A percentile compares a stretch with the other conserved stretches of the same genome.
phyloP scores from a whole-genome alignment of 1,140 invertebrate genomes.

The Plectrocnemia conspersa region DNA sequence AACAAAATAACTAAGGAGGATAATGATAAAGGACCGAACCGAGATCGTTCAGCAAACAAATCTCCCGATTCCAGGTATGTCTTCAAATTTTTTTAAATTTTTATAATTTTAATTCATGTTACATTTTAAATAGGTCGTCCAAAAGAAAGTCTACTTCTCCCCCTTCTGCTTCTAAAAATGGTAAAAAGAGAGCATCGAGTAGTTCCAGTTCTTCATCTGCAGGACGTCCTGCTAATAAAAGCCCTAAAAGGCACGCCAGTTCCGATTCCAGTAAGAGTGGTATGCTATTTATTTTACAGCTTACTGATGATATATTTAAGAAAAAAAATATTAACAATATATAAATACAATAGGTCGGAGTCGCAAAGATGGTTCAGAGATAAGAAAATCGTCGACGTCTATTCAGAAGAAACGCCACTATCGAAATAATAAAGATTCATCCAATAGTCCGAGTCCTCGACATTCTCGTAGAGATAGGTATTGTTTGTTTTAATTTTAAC shows the following conservation, averaged over 20 bases:
- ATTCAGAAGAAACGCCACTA: constrained; percentile 65
- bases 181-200: constrained; percentile 27
- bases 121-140: constrained; percentile 8
- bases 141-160: constrained; percentile 29
- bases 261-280: constrained; percentile 33
- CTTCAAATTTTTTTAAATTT: constrained; percentile 4
- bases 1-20: constrained; percentile 22
- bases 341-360: constrained; percentile 25
- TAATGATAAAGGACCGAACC: constrained; percentile 17
- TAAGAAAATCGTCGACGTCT: constrained; percentile 32
- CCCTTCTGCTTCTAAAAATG: constrained; percentile 24
- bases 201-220: constrained; percentile 25
- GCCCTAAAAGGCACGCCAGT: constrained; percentile 26
- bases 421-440: constrained; percentile 76
- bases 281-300: constrained; percentile 3
- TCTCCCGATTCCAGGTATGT: constrained; percentile 13
- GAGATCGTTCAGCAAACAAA: constrained; percentile 16
- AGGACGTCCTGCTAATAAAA: constrained; percentile 17
- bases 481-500: neutral
- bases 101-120: neutral
- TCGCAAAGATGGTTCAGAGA: constrained; percentile 28
- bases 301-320: neutral
- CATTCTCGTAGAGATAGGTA: constrained; percentile 50
- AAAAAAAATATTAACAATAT: no score
- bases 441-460: constrained; percentile 56